Evolutionary conservation across 2,797 vertebrate species (phyloP).

Genomic region (Chaetophractus vellerosus): DNA sequence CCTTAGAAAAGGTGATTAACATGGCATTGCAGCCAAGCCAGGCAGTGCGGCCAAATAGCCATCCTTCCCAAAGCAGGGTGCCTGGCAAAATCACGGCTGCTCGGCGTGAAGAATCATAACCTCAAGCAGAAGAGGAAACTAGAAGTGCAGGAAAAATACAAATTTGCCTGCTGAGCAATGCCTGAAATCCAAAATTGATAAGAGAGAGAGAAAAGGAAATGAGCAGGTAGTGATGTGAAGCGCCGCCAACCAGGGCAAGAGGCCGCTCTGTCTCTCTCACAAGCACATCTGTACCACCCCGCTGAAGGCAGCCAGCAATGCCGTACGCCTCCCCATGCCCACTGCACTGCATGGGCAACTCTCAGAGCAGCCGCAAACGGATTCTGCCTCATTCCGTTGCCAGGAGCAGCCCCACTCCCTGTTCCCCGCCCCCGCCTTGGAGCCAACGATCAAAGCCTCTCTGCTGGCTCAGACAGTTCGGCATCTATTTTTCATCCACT

Average conservation of each 20-base stretch:
- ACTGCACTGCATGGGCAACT: no score
- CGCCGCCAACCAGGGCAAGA: fast-evolving
- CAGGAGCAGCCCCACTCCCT: not conserved
- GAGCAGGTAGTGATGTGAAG: no score
- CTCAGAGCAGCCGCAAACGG: not conserved
- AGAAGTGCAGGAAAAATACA: not conserved
- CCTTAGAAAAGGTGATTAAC: not conserved
- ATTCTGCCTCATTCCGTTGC: no score
- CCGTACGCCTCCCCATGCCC: not conserved
- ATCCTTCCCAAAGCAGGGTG: not conserved
- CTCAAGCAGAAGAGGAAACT: no score
- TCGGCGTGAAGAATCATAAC: not conserved
- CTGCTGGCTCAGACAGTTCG: no score
- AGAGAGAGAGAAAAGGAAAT: not conserved
- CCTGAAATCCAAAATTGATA: not conserved
- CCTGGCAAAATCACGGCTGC: not conserved
- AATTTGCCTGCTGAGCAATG: not conserved
- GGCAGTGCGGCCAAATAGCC: not conserved
- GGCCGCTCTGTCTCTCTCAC: fast-evolving
- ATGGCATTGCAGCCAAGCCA: not conserved
- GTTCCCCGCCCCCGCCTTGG: no score
- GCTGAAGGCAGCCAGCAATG: fast-evolving
- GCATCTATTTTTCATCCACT: not conserved
- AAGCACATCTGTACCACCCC: no score
- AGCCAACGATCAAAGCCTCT: no score